A percentile compares a stretch with the other conserved stretches of the same genome.
phyloP scores from a whole-genome alignment of 1,140 invertebrate species.

The Lethrus apterus region DNA sequence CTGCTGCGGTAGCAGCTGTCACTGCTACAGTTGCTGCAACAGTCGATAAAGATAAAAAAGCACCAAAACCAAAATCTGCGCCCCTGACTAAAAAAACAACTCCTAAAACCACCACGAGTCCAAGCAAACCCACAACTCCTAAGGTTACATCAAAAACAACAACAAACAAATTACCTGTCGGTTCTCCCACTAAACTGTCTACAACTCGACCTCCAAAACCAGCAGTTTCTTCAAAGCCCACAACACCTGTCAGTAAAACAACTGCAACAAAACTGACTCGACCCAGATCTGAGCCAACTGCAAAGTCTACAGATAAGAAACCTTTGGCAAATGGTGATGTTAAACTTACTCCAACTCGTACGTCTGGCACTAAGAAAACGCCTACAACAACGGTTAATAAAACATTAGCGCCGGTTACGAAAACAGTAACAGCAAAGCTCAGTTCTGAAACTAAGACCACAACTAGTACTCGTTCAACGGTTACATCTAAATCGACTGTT shows the following conservation, averaged over 20 bases:
- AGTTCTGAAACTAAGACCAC: slow-evolving; percentile 13
- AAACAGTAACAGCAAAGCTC: slow-evolving; percentile 16
- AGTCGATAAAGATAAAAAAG: slow-evolving; percentile 14
- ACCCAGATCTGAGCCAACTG: background rate
- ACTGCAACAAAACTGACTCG: slow-evolving; percentile 20
- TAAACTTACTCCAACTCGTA: slow-evolving; percentile 27
- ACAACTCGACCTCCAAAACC: slow-evolving; percentile 19
- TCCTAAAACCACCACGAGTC: slow-evolving; percentile 26
- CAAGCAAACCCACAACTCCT: slow-evolving; percentile 24
- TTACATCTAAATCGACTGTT: slow-evolving; percentile 14
- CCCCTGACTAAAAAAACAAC: slow-evolving; percentile 16
- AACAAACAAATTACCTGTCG: slow-evolving; percentile 25
- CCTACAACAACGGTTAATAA: slow-evolving; percentile 11
- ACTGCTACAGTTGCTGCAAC: slow-evolving; percentile 24
- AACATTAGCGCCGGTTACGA: slow-evolving; percentile 16
- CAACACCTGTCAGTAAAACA: slow-evolving; percentile 33
- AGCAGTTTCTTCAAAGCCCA: slow-evolving; percentile 26
- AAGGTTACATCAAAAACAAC: slow-evolving; percentile 27
- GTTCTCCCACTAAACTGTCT: too few relatives aligned
- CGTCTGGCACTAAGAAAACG: slow-evolving; percentile 14
- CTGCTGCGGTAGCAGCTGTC: slow-evolving; percentile 28
- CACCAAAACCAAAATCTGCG: slow-evolving; percentile 23
- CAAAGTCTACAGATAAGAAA: slow-evolving; percentile 43
- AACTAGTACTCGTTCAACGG: slow-evolving; percentile 13
- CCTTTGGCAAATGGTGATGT: slow-evolving; percentile 48